Evolutionary conservation across 2,797 vertebrate genomes (phyloP).

Genomic region (Galaxias olidus): DNA sequence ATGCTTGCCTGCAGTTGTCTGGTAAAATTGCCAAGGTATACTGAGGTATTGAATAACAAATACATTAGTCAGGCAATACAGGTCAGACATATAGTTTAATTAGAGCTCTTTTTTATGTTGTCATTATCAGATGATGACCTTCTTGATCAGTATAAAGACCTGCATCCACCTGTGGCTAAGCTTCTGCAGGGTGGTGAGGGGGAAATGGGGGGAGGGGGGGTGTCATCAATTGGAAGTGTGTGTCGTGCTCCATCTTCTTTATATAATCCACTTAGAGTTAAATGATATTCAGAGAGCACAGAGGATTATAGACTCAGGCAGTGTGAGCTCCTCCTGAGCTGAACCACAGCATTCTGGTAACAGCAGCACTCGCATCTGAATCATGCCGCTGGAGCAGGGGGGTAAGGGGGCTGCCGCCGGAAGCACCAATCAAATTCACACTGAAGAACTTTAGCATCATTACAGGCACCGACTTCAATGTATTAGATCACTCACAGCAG

Average conservation of each 20-base stretch:
- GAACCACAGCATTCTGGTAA: constrained; percentile 29
- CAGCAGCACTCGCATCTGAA: constrained; percentile 64
- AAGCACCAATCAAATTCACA: constrained; percentile 53
- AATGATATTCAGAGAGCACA: constrained; percentile 56
- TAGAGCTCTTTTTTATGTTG: constrained; percentile 15
- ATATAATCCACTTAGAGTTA: constrained; percentile 68
- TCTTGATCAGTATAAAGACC: constrained; percentile 25
- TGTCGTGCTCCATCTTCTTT: constrained; percentile 51
- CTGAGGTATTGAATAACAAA: no score
- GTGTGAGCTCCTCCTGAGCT: constrained; percentile 32
- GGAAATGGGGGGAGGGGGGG: constrained; percentile 6
- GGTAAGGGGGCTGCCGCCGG: constrained; percentile 40
- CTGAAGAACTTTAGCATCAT: constrained; percentile 60
- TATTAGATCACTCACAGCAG: constrained; percentile 53
- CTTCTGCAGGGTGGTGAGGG: constrained; percentile 32
- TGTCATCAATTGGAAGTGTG: constrained; percentile 20
- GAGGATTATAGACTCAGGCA: constrained; percentile 56
- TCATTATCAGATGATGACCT: constrained; percentile 47
- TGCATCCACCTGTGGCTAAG: constrained; percentile 51
- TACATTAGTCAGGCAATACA: background rate
- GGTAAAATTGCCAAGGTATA: constrained; percentile 3
- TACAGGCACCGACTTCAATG: constrained; percentile 59
- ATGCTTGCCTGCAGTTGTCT: constrained; percentile 9
- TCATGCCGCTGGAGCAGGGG: constrained; percentile 47
- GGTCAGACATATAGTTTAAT: constrained; percentile 19